These are phyloP conservation scores for Unio delphinus DNA, from an alignment of 2,888 invertebrate species.

Conservation along the genomic window DNA sequence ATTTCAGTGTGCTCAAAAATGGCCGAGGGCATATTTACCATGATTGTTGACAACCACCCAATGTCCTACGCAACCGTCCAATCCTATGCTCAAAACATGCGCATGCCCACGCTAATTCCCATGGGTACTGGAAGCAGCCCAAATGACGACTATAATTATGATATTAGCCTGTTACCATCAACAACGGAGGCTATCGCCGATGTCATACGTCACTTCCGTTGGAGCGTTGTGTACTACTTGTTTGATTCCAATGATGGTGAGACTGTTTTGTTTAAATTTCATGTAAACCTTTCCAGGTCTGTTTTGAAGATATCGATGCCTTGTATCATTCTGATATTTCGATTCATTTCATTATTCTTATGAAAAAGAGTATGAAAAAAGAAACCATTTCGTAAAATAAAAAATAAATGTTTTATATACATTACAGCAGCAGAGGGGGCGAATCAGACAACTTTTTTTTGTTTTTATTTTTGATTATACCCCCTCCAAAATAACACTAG, in stretches of 20 bases:
- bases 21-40: constrained; percentile 54
- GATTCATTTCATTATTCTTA: neutral
- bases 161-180: constrained; percentile 86
- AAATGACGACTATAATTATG: constrained; percentile 49
- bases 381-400: too few species aligned
- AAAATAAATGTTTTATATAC: too few species aligned
- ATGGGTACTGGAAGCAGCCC: constrained; percentile 49
- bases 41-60: constrained; percentile 57
- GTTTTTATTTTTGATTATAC: too few species aligned
- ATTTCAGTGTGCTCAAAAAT: constrained; percentile 60
- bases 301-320: neutral
- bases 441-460: too few species aligned
- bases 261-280: constrained; percentile 9
- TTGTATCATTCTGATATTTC: constrained; percentile 1
- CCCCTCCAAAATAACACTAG: too few species aligned
- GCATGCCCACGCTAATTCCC: constrained; percentile 61
- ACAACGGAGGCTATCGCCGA: constrained; percentile 96
- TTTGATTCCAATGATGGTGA: constrained; percentile 93
- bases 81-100: constrained; percentile 61
- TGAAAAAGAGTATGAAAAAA: neutral
- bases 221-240: constrained; percentile 89
- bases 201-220: constrained; percentile 91
- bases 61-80: constrained; percentile 57
- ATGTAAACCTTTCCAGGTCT: neutral
- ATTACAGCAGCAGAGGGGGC: too few species aligned